Percentiles rank a stretch among this genome's conserved stretches.
Evolutionary conservation across 2,113 vertebrate genomes (phyloP).

Genomic region (Peromyscus californicus): DNA sequence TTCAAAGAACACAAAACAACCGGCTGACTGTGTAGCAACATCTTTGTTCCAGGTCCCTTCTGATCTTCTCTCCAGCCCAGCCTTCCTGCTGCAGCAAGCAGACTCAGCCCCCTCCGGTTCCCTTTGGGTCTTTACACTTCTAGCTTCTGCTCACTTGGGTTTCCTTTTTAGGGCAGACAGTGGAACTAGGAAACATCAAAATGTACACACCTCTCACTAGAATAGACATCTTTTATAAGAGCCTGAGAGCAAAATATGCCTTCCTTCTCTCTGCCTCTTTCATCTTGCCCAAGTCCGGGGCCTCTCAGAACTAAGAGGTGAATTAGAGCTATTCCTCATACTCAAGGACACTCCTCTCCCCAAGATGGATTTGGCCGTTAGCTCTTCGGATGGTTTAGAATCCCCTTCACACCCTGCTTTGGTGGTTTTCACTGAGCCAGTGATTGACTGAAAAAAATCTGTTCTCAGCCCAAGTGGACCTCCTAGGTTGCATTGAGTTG

Average conservation of each 20-base stretch:
- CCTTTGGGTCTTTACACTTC: slow-evolving; percentile 31
- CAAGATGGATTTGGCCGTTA: slow-evolving; percentile 1
- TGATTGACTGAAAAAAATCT: background rate
- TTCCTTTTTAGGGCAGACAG: background rate
- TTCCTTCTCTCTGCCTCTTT: background rate
- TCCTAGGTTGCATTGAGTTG: background rate
- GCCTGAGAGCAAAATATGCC: background rate
- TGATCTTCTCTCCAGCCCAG: background rate
- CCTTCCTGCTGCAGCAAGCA: background rate
- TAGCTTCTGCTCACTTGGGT: background rate
- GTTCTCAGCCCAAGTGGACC: background rate
- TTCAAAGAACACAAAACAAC: background rate
- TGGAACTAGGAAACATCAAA: slow-evolving; percentile 50
- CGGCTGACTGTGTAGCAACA: background rate
- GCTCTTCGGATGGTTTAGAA: slow-evolving; percentile 15
- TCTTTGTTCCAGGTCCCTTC: background rate
- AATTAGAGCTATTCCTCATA: background rate
- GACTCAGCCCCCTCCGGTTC: background rate
- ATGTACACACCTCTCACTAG: background rate
- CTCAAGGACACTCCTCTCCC: background rate
- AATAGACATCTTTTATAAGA: slow-evolving; percentile 17
- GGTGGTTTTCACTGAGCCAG: background rate
- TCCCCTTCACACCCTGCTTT: background rate
- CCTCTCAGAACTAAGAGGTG: slow-evolving; percentile 4
- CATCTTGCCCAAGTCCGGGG: background rate